Percentiles rank a stretch among this genome's conserved stretches.
These are phyloP conservation scores for Limanda limanda DNA, from an alignment of 2,113 vertebrate species.

Conservation along the genomic window DNA sequence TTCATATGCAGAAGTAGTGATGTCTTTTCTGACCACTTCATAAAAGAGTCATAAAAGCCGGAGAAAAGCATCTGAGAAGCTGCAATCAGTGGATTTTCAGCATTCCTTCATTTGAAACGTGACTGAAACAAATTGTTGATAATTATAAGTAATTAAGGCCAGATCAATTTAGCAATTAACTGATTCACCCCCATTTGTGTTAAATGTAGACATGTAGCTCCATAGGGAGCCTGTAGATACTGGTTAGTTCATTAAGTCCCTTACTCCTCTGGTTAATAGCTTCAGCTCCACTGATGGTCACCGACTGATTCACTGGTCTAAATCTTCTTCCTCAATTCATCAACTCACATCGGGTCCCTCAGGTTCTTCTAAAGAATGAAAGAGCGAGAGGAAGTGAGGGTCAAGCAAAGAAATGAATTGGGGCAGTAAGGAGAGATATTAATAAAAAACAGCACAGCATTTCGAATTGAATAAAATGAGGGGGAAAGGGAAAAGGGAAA, in stretches of 20 bases:
- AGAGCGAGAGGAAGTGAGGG: not conserved
- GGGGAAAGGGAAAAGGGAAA: conserved; percentile 8
- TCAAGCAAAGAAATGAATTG: not conserved
- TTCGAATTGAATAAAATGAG: not conserved
- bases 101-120: not conserved
- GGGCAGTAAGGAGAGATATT: conserved; percentile 17
- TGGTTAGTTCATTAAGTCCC: not conserved
- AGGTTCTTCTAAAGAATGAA: conserved; percentile 20
- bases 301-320: not conserved
- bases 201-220: not conserved
- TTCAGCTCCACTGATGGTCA: not conserved
- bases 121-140: not conserved
- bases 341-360: not conserved
- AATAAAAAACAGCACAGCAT: conserved; percentile 7
- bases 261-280: not conserved
- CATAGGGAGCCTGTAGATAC: not conserved
- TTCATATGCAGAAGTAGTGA: too few relatives aligned
- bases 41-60: too few relatives aligned
- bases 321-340: not conserved
- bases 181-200: not conserved
- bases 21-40: too few relatives aligned
- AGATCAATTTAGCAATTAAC: not conserved
- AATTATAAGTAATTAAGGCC: not conserved
- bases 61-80: not conserved
- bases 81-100: not conserved